Evolutionary conservation across 1,140 invertebrate genomes (phyloP), one percentile per base, ranked within the genome.

Genomic region (Euglossa dilemma): DNA sequence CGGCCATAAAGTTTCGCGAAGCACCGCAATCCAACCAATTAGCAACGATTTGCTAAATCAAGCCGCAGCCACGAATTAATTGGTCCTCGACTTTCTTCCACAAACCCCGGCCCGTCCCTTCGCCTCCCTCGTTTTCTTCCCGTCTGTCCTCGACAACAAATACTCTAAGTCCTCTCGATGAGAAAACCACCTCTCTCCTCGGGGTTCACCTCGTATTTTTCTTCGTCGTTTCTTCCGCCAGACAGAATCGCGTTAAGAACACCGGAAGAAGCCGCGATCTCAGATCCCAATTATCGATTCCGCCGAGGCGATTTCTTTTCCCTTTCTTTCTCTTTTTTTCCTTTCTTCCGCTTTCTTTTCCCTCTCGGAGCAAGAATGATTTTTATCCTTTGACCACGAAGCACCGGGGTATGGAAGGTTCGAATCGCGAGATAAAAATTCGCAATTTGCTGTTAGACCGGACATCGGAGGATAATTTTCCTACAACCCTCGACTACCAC

Each of bases 31-130:
- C 66, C 66, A 56, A 70, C 80, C 80, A 83, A 83, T 83, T 83
- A 83, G 66, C 64, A 76, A 83, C 80, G 74, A 83, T 83, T 83
- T 83, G 80, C 56, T 83, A 83, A 83, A 83, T 83, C 80, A 78
- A 83, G 80, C 66, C 66, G 64, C 66, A 63, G 74, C 80, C 80
- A 78, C 74, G 80, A 83, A 77, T 83, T 83, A 83, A 83, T 83
- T 83, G 80, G 80, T 78, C 25, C 80, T 83, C 80, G 80, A 83
- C 74, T 83, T 83, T 70, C 74, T 74, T 75, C 57, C 56, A 28
- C 20, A 14, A 45, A 43, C 52, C 45, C 45, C 43, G 18, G 3
- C 28, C 12, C 4, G 2, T 11, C 18, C 45, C 18, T 9, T 36
- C 23, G 23, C 36, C 57, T 25, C 28, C 45, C 28, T n/a, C 45